These are phyloP conservation scores for Leptobrachium ailaonicum DNA, from an alignment of 2,113 vertebrate genomes.

Conservation along the genomic window DNA sequence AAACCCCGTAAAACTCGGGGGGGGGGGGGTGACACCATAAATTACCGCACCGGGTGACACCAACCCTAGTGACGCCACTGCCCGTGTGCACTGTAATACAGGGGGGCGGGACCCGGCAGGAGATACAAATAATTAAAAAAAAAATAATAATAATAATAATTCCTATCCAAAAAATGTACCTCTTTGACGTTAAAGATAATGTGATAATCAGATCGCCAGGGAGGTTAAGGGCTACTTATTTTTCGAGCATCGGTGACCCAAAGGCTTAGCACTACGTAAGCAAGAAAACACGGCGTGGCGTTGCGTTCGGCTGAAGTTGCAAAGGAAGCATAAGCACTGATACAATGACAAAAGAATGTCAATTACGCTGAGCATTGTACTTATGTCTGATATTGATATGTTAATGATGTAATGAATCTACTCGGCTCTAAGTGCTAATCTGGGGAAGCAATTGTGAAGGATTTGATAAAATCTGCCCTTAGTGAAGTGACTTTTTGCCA, in stretches of 20 bases:
- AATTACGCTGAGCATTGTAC: constrained; percentile 37
- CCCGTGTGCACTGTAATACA: no score
- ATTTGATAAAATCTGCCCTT: constrained; percentile 63
- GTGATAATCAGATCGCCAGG: no score
- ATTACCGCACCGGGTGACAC: no score
- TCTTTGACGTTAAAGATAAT: no score
- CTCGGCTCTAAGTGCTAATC: constrained; percentile 60
- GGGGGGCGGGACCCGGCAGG: no score
- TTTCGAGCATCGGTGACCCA: background rate
- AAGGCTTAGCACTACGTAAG: background rate
- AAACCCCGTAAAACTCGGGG: no score
- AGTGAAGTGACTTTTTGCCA: constrained; percentile 53
- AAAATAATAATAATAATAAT: no score
- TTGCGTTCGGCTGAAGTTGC: constrained; percentile 10
- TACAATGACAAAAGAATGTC: constrained; percentile 35
- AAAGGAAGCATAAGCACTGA: constrained; percentile 1
- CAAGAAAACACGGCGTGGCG: background rate
- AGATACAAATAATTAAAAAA: no score
- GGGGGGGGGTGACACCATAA: no score
- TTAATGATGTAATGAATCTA: constrained; percentile 62
- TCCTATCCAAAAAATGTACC: no score
- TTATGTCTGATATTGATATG: constrained; percentile 53
- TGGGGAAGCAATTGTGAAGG: constrained; percentile 56
- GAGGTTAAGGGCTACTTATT: no score
- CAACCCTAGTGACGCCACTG: no score